Evolutionary conservation across 2,888 invertebrate genomes (phyloP).

Genomic region (Eilema sororculum): DNA sequence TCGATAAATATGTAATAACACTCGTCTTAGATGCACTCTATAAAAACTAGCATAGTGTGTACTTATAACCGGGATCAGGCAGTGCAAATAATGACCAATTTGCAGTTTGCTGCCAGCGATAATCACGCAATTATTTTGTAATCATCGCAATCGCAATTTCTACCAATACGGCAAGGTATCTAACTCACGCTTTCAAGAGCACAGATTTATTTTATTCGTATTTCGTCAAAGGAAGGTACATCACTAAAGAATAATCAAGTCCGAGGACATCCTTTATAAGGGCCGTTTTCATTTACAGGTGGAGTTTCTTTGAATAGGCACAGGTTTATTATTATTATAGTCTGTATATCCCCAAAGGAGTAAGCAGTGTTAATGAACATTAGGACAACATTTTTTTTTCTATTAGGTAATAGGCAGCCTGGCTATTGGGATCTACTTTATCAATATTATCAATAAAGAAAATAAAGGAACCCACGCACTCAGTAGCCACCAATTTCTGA

Average conservation of each 20-base stretch:
- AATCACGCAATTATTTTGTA: slow-evolving; percentile 51
- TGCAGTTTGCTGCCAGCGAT: slow-evolving; percentile 35
- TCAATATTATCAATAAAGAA: too few species aligned
- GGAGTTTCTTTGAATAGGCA: background rate
- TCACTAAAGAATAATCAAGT: background rate
- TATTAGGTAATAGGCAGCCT: too few species aligned
- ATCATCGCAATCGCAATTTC: slow-evolving; percentile 47
- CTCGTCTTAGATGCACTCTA: slow-evolving; percentile 22
- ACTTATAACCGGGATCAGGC: slow-evolving; percentile 43
- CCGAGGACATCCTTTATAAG: slow-evolving; percentile 1
- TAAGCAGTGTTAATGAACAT: background rate
- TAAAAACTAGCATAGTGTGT: slow-evolving; percentile 41
- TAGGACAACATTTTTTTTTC: background rate
- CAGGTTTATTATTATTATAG: background rate
- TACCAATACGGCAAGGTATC: slow-evolving; percentile 22
- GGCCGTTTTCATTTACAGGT: background rate
- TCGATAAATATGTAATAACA: slow-evolving; percentile 36
- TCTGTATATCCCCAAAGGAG: background rate
- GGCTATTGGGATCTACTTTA: too few species aligned
- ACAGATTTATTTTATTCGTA: background rate
- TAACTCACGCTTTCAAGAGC: slow-evolving; percentile 6
- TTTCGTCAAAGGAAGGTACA: background rate
- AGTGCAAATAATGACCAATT: slow-evolving; percentile 45
- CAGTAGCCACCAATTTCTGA: too few species aligned
- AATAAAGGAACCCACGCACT: too few species aligned